Conservation (phyloP, 2,888 invertebrate species). For the Aleiodes alternator region DNA sequence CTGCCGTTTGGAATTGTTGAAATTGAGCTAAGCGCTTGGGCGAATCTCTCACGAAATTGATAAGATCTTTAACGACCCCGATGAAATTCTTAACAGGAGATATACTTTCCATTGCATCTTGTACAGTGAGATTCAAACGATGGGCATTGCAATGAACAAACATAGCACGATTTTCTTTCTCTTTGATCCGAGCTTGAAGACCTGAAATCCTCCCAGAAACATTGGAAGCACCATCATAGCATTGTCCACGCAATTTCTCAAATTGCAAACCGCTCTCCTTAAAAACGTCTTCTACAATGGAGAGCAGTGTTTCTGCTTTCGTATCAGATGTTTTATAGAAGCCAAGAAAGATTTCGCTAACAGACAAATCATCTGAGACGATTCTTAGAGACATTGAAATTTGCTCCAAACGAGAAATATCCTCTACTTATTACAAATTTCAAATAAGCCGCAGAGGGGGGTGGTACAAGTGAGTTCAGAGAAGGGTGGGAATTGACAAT, state of each 20-base stretch:
- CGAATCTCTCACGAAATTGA: constrained; percentile 41
- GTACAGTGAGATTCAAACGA: constrained; percentile 54
- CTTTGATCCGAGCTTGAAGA: constrained; percentile 54
- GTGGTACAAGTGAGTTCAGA: too few relatives aligned
- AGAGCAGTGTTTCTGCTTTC: constrained; percentile 47
- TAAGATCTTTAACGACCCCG: constrained; percentile 40
- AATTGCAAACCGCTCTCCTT: too few relatives aligned
- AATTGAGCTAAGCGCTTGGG: constrained; percentile 40
- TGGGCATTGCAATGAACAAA: constrained; percentile 57
- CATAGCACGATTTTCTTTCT: constrained; percentile 53
- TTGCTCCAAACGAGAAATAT: too few relatives aligned
- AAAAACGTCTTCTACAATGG: constrained; percentile 39
- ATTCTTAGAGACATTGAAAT: constrained; percentile 49
- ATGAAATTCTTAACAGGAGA: constrained; percentile 48
- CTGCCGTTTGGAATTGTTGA: constrained; percentile 20
- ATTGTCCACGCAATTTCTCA: constrained; percentile 55
- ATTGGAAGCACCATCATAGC: constrained; percentile 58
- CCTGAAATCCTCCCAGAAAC: constrained; percentile 56
- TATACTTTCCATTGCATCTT: constrained; percentile 53
- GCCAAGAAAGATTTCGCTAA: constrained; percentile 50
- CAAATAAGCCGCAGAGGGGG: too few relatives aligned
- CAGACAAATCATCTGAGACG: constrained; percentile 42
- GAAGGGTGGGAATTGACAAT: too few relatives aligned
- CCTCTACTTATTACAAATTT: too few relatives aligned
- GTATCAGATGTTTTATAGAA: constrained; percentile 50